phyloP scores from a whole-genome alignment of 1,140 invertebrate species.

The Zaprionus lachaisei region DNA sequence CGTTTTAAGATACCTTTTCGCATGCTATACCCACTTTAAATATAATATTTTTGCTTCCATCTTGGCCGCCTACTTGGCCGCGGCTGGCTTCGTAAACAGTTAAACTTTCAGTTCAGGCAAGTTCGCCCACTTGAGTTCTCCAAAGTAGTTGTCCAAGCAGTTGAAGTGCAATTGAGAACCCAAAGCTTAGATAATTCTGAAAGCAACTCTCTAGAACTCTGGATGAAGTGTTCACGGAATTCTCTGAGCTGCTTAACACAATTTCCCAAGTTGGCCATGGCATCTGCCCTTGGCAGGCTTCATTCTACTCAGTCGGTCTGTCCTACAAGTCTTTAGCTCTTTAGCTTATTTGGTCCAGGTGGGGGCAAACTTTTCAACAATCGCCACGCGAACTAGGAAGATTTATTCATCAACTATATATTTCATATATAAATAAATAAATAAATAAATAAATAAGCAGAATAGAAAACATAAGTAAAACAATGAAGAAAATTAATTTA shows the following conservation, averaged over 20 bases:
- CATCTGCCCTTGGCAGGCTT: constrained; percentile 1
- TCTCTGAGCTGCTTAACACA: constrained; percentile 35
- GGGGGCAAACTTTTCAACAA: constrained; percentile 64
- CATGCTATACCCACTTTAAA: constrained; percentile 10
- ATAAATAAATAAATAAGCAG: constrained; percentile 12
- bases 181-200: constrained; percentile 49
- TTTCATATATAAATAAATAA: constrained; percentile 21
- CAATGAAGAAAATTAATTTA: constrained; percentile 4
- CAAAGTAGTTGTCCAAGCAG: constrained; percentile 31
- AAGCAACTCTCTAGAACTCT: constrained; percentile 12
- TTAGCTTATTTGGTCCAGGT: constrained; percentile 31
- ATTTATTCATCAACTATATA: constrained; percentile 25
- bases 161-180: constrained; percentile 58
- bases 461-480: constrained; percentile 5
- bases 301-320: background rate
- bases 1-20: constrained; percentile 4
- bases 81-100: background rate
- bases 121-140: constrained; percentile 3
- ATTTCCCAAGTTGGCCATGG: constrained; percentile 28
- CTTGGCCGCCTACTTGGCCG: background rate
- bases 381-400: background rate
- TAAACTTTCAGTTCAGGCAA: constrained; percentile 6
- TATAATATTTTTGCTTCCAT: constrained; percentile 3
- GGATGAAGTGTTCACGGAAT: constrained; percentile 34
- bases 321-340: constrained; percentile 1